These are phyloP conservation scores for Embiotoca jacksoni DNA, from an alignment of 2,113 vertebrate species.

Conservation along the genomic window DNA sequence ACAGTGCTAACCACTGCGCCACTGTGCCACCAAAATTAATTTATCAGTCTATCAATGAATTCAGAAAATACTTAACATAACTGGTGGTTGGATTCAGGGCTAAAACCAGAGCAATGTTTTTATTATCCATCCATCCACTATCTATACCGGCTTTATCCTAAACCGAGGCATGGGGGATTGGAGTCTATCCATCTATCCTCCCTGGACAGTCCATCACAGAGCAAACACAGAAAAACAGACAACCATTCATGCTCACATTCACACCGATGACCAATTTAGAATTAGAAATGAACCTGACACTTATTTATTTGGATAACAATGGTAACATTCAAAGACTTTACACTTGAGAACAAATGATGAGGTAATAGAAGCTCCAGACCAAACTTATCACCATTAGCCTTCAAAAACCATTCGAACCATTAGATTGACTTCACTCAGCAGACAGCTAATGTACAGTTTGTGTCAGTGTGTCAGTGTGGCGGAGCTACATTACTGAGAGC, in stretches of 20 bases:
- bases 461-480: conserved; percentile 7
- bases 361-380: not conserved
- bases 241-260: too few species aligned
- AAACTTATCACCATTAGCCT: conserved; percentile 1
- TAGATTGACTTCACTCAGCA: conserved; percentile 4
- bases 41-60: too few species aligned
- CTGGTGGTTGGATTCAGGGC: not conserved
- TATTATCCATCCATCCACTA: too few species aligned
- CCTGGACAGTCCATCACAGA: too few species aligned
- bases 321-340: not conserved
- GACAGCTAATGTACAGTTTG: conserved; percentile 24
- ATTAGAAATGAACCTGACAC: not conserved
- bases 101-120: not conserved
- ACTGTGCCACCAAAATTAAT: too few species aligned
- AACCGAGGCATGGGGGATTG: too few species aligned
- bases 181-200: too few species aligned
- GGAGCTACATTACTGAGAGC: conserved; percentile 20
- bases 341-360: not conserved
- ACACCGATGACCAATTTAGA: too few species aligned
- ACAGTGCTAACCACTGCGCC: too few species aligned
- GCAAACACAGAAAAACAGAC: too few species aligned
- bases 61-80: too few species aligned
- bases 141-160: too few species aligned
- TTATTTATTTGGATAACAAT: not conserved
- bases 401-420: not conserved